Conservation (phyloP, 2,797 vertebrate genomes). For the Scarus forsteni region DNA sequence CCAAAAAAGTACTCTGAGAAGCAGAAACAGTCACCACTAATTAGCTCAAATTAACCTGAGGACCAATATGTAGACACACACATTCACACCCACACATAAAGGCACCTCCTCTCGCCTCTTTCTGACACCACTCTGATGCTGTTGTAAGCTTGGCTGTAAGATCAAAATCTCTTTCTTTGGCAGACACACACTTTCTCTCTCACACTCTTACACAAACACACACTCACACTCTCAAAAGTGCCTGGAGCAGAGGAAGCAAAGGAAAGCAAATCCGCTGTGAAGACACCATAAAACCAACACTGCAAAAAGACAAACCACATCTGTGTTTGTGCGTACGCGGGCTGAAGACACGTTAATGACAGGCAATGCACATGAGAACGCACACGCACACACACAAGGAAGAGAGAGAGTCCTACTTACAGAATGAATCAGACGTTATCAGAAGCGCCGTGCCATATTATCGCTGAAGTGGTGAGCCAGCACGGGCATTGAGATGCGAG, state of each 20-base stretch:
- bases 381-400: slow-evolving; percentile 15
- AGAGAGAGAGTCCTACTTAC: slow-evolving; percentile 79
- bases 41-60: slow-evolving; percentile 82
- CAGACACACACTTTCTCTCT: slow-evolving; percentile 40
- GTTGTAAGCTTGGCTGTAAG: slow-evolving; percentile 78
- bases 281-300: slow-evolving; percentile 70
- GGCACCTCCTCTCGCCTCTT: slow-evolving; percentile 53
- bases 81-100: slow-evolving; percentile 30
- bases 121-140: slow-evolving; percentile 74
- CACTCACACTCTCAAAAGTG: slow-evolving; percentile 45
- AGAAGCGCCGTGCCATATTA: slow-evolving; percentile 73
- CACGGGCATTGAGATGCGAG: slow-evolving; percentile 63
- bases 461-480: slow-evolving; percentile 69
- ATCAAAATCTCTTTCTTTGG: slow-evolving; percentile 77
- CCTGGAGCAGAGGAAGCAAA: slow-evolving; percentile 72
- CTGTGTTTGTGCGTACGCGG: slow-evolving; percentile 43
- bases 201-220: slow-evolving; percentile 26
- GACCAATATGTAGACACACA: slow-evolving; percentile 64
- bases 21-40: slow-evolving; percentile 73
- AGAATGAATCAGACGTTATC: slow-evolving; percentile 83
- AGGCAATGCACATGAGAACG: slow-evolving; percentile 45
- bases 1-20: slow-evolving; percentile 70
- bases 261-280: slow-evolving; percentile 71
- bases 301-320: slow-evolving; percentile 56
- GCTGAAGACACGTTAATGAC: slow-evolving; percentile 57